phyloP scores from a whole-genome alignment of 2,888 invertebrate genomes.

The Hypena proboscidalis region DNA sequence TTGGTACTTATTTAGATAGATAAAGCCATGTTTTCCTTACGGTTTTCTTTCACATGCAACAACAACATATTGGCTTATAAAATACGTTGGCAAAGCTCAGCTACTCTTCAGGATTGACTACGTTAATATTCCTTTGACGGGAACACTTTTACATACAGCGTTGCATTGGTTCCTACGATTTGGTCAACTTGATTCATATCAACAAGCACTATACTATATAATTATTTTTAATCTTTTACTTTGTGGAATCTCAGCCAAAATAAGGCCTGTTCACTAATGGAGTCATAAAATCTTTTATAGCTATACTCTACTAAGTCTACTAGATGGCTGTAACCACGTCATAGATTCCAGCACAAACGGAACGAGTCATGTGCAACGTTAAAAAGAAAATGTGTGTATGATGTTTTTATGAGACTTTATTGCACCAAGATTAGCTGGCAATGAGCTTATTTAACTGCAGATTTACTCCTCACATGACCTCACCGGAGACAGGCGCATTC shows the following conservation, averaged over 20 bases:
- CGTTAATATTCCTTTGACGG: too few species aligned
- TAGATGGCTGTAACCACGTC: conserved; percentile 16
- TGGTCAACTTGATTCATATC: too few species aligned
- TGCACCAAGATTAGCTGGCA: conserved; percentile 14
- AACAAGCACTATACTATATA: conserved; percentile 11
- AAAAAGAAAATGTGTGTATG: background rate
- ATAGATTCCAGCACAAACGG: conserved; percentile 11
- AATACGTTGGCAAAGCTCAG: too few species aligned
- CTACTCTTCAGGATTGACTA: too few species aligned
- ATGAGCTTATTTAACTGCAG: conserved; percentile 18
- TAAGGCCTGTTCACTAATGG: conserved; percentile 41
- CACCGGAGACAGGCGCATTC: conserved; percentile 16
- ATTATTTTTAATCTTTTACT: conserved; percentile 3
- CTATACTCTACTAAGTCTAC: conserved; percentile 12
- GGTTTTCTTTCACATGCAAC: too few species aligned
- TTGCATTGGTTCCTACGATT: too few species aligned
- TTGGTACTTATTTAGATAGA: too few species aligned
- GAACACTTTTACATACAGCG: too few species aligned
- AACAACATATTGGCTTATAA: too few species aligned
- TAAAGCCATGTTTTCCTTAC: too few species aligned
- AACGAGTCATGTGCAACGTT: conserved; percentile 5
- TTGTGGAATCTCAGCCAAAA: conserved; percentile 35
- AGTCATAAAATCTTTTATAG: conserved; percentile 29
- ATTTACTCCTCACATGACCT: conserved; percentile 25
- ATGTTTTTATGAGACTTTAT: conserved; percentile 4